phyloP scores from a whole-genome alignment of 2,113 vertebrate species.

The Siniperca knerii region DNA sequence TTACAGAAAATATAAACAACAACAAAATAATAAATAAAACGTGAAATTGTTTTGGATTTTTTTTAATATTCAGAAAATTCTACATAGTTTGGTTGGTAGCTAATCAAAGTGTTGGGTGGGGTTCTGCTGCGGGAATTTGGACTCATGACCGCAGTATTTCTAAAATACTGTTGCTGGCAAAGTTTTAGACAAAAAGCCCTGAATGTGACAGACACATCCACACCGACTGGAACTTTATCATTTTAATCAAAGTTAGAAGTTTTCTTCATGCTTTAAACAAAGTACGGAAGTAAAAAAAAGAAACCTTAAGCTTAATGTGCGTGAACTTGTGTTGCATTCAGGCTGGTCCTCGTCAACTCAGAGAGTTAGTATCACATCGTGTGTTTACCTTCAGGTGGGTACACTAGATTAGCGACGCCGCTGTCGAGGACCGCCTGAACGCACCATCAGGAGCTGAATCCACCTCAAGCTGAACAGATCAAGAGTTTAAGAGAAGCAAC shows the following conservation, averaged over 20 bases:
- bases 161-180: not conserved
- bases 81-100: not conserved
- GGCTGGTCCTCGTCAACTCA: not conserved
- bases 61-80: not conserved
- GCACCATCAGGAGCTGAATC: not conserved
- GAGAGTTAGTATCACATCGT: not conserved
- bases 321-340: not conserved
- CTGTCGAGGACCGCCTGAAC: not conserved
- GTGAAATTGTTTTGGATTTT: not conserved
- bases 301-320: not conserved
- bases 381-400: not conserved
- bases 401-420: not conserved
- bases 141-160: no score
- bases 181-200: not conserved
- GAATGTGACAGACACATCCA: not conserved
- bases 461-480: not conserved
- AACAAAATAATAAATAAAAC: not conserved
- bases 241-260: constrained; percentile 48
- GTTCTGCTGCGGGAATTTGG: not conserved
- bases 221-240: not conserved
- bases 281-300: constrained; percentile 9
- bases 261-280: constrained; percentile 17
- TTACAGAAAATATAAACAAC: not conserved
- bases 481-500: not conserved
- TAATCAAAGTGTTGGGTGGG: not conserved